These are phyloP conservation scores for Portevinia maculata DNA, from an alignment of 2,888 invertebrate species.

Conservation along the genomic window DNA sequence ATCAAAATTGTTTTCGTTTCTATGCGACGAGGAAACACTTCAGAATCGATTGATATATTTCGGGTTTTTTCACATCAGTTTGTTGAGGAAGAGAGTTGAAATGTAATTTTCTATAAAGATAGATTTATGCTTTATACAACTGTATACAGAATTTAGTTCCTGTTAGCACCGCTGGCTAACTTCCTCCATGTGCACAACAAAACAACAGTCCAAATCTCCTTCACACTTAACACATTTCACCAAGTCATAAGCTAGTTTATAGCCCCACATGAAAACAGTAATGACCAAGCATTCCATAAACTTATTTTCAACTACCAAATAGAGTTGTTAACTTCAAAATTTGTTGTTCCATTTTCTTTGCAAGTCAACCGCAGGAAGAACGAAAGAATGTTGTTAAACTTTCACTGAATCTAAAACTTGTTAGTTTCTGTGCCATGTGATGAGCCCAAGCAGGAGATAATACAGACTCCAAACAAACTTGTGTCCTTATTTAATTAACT, in stretches of 20 bases:
- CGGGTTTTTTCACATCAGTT: not conserved
- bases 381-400: slow-evolving; percentile 25
- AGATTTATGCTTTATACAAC: not conserved
- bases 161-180: not conserved
- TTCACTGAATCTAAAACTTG: slow-evolving; percentile 46
- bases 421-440: slow-evolving; percentile 22
- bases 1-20: not conserved
- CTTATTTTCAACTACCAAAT: slow-evolving; percentile 21
- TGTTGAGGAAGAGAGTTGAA: not conserved
- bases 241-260: not conserved
- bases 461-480: slow-evolving; percentile 63
- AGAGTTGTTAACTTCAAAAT: slow-evolving; percentile 50
- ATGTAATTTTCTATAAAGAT: too few relatives aligned
- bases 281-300: slow-evolving; percentile 3
- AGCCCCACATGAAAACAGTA: not conserved
- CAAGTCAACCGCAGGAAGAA: slow-evolving; percentile 38
- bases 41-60: not conserved
- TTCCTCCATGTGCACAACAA: not conserved
- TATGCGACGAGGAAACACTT: not conserved
- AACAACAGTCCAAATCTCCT: not conserved
- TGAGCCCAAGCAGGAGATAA: slow-evolving; percentile 53
- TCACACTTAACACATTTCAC: slow-evolving; percentile 3
- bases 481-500: slow-evolving; percentile 66
- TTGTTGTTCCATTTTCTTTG: slow-evolving; percentile 40
- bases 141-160: not conserved